Base-by-base conservation (phyloP, 2,113 vertebrate genomes). In the Acrocephalus arundinaceus region DNA sequence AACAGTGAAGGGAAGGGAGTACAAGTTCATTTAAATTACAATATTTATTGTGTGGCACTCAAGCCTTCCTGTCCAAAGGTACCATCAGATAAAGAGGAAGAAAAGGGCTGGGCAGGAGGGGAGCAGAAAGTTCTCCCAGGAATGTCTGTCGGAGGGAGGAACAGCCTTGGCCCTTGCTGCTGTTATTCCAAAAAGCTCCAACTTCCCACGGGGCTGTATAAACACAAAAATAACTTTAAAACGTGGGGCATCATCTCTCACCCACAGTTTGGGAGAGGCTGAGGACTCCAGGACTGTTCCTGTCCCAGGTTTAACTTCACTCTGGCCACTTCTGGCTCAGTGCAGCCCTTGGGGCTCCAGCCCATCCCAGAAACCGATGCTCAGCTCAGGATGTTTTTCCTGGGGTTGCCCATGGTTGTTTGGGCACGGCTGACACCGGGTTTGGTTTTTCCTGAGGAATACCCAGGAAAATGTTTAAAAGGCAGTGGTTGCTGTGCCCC, bases 291-390 rank as follows among this genome's bases (percentile, higher is more conserved):
- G 27, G n/a, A 5, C 37, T 49, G 57, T 4, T 54, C 49, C 68
- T 30, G 39, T 1, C 2, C 3, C 4, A 7, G 61, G 7, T 45
- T 59, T 15, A 3, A 11, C 27, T 4, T 2, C 27, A 4, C 2
- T 0, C 3, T 59, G 37, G n/a, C 43, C 31, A 10, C 2, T 1
- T 11, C 3, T 6, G 77, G 37, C 6, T 14, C 18, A 4, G 35
- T 1, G 39, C 49, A 31, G 66, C 2, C 55, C 61, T 7, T 10
- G 35, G 77, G n/a, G 55, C 35, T 78, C 27, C 58, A 27, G 52
- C 1, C 31, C 39, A 0, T 1, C 1, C 2, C 63, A 75, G 31
- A 4, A 11, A 1, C 23, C 2, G 9, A 21, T 6, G 24, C 12
- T 3, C 52, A 52, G 48, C 43, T n/a, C 43, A 2, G 19, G 23